Evolutionary conservation across 2,113 vertebrate species (phyloP).

Genomic region (Tor tambroides): DNA sequence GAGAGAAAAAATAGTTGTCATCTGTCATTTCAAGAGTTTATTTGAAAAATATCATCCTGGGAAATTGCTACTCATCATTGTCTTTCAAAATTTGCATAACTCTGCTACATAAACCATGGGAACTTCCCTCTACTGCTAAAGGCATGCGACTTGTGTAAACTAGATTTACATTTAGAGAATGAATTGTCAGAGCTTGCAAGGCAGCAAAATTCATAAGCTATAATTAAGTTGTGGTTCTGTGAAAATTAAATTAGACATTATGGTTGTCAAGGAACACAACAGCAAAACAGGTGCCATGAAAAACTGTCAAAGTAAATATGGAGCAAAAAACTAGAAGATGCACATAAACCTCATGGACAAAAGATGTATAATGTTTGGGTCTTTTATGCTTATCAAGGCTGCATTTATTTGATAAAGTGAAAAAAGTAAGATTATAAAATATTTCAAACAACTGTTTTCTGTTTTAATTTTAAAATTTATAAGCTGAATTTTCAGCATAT

Average conservation of each 20-base stretch:
- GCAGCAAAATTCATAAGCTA: neutral
- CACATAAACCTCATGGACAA: neutral
- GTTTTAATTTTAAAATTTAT: neutral
- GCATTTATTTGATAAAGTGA: neutral
- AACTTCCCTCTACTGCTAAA: neutral
- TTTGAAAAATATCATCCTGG: neutral
- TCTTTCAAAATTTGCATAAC: neutral
- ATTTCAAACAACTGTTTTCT: neutral
- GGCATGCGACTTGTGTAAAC: neutral
- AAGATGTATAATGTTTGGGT: neutral
- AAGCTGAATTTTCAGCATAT: neutral
- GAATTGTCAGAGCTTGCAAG: neutral
- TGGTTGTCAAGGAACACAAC: neutral
- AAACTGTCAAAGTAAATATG: neutral
- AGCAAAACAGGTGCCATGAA: neutral
- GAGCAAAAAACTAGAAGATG: neutral
- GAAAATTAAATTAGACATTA: neutral
- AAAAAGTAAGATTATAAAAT: neutral
- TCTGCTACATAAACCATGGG: neutral
- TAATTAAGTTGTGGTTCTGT: too few species aligned
- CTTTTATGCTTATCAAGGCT: neutral
- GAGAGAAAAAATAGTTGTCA: neutral
- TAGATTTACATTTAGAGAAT: neutral
- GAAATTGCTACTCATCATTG: neutral
- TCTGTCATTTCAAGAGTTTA: neutral